These are phyloP conservation scores for Bothrops jararaca DNA, from an alignment of 2,113 vertebrate species.

Conservation along the genomic window DNA sequence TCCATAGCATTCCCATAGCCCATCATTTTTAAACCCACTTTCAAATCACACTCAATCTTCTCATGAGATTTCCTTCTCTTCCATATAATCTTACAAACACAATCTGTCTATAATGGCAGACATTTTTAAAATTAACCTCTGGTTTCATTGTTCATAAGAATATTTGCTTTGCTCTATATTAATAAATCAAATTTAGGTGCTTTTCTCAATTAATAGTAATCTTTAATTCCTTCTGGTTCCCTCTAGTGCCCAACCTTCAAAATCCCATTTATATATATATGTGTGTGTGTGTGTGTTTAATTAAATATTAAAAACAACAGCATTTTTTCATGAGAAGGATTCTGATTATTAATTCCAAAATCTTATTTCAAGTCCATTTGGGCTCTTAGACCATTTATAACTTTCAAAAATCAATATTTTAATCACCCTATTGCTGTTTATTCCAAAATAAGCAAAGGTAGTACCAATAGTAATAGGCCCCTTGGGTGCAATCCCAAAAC, in stretches of 20 bases:
- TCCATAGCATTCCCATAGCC: background rate
- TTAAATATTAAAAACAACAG: background rate
- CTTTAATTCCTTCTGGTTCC: background rate
- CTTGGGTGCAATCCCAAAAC: too few relatives aligned
- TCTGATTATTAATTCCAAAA: background rate
- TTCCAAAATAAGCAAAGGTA: too few relatives aligned
- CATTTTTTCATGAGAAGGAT: background rate
- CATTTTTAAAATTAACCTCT: background rate
- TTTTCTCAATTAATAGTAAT: background rate
- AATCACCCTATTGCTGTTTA: too few relatives aligned
- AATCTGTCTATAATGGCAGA: background rate
- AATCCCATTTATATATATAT: background rate
- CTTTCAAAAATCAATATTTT: background rate
- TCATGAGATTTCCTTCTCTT: background rate
- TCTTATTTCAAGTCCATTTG: background rate
- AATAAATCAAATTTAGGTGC: background rate
- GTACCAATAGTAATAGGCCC: too few relatives aligned
- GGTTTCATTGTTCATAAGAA: background rate
- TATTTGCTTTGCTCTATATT: background rate
- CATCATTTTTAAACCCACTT: background rate
- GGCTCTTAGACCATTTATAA: background rate
- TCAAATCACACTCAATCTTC: background rate
- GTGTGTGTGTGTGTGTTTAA: too few relatives aligned
- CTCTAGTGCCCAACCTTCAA: background rate
- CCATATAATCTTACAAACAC: background rate